phyloP scores from a whole-genome alignment of 1,140 invertebrate genomes.

The Lasioglossum albipes region DNA sequence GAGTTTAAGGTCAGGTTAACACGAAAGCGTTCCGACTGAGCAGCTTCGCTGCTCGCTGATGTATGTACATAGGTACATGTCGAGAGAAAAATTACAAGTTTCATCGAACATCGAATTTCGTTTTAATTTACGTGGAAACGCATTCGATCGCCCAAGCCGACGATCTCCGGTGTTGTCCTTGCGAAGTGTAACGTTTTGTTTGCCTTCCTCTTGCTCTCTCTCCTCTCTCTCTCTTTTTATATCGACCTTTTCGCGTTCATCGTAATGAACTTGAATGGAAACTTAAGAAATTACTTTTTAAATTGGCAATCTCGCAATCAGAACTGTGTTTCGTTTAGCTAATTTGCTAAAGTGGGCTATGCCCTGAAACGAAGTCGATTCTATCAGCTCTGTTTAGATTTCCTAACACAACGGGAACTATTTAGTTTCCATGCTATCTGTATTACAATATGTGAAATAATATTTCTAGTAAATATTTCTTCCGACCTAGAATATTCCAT shows the following conservation, averaged over 20 bases:
- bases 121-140: slow-evolving; percentile 18
- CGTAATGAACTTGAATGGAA: neutral
- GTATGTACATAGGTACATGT: no score
- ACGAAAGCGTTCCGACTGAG: slow-evolving; percentile 7
- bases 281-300: neutral
- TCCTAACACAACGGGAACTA: no score
- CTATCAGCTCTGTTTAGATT: no score
- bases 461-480: no score
- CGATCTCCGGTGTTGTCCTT: neutral
- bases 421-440: no score
- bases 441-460: no score
- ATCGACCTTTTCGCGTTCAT: neutral
- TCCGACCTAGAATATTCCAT: no score
- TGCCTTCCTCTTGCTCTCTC: neutral
- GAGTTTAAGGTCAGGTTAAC: slow-evolving; percentile 42
- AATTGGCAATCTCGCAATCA: neutral
- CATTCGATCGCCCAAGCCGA: neutral
- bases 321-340: no score
- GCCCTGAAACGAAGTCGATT: no score
- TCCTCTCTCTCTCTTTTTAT: neutral
- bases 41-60: neutral
- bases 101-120: neutral
- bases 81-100: slow-evolving; percentile 4
- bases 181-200: neutral
- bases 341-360: no score